Conservation (phyloP, 2,113 vertebrate genomes). For the Glaucomys volans region DNA sequence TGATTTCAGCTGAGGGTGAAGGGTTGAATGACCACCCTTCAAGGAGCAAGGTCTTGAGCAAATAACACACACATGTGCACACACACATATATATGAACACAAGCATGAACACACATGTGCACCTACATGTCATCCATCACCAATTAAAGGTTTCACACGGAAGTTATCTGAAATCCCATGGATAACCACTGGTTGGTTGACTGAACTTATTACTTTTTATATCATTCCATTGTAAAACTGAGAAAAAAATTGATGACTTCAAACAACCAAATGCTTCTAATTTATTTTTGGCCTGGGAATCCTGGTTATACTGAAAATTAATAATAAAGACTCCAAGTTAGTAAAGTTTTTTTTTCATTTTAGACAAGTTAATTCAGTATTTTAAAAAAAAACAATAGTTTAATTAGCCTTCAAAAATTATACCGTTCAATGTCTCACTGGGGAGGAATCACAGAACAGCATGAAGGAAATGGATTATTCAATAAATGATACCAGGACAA, state of each 20-base stretch:
- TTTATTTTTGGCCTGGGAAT: conserved; percentile 4
- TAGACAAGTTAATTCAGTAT: conserved; percentile 9
- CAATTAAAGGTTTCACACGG: not conserved
- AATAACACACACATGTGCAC: not conserved
- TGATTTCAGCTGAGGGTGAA: not conserved
- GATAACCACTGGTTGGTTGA: not conserved
- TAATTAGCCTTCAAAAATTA: conserved; percentile 63
- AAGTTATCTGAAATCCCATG: not conserved
- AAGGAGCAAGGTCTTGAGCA: not conserved
- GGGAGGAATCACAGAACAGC: conserved; percentile 35
- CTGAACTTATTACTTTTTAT: not conserved
- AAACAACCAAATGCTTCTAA: not conserved
- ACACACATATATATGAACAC: not conserved
- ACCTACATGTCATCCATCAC: not conserved
- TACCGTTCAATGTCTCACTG: conserved; percentile 33
- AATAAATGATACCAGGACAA: conserved; percentile 45
- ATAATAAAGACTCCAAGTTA: not conserved
- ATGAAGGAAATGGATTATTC: conserved; percentile 71
- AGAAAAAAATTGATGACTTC: not conserved
- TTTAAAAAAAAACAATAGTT: not conserved
- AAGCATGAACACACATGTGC: not conserved
- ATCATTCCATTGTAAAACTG: not conserved
- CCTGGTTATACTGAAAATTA: conserved; percentile 32
- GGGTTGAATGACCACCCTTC: not conserved
- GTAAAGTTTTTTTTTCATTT: not conserved